Conservation (phyloP, 2,888 invertebrate genomes). For the Leucophenga maculata region DNA sequence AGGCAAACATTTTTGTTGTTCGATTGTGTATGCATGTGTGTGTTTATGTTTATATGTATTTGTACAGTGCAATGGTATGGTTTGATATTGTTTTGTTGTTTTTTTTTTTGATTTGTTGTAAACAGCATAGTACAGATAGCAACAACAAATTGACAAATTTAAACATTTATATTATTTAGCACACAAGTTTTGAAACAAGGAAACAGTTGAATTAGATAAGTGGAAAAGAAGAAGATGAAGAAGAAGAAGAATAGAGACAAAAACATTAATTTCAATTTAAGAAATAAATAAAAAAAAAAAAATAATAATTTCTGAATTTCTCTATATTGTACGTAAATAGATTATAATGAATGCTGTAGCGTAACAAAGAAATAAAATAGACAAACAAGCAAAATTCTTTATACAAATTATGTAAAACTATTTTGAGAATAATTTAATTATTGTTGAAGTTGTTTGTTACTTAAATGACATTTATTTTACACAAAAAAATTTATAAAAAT, state of each 20-base stretch:
- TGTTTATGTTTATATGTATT: conserved; percentile 9
- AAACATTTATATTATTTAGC: conserved; percentile 37
- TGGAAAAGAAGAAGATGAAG: conserved; percentile 45
- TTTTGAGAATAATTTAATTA: no score
- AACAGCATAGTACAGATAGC: conserved; percentile 51
- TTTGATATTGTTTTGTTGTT: conserved; percentile 19
- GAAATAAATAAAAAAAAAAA: conserved; percentile 17
- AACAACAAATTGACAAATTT: conserved; percentile 57
- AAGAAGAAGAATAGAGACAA: conserved; percentile 44
- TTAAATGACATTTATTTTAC: no score
- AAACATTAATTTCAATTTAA: conserved; percentile 40
- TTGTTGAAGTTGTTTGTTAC: no score
- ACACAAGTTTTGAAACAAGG: conserved; percentile 41
- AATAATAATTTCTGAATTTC: not conserved
- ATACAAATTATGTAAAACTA: not conserved
- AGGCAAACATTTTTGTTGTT: not conserved
- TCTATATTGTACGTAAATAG: no score
- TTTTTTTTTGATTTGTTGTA: no score
- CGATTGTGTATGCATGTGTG: not conserved
- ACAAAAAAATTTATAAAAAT: no score
- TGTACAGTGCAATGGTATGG: not conserved
- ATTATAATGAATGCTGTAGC: conserved; percentile 8
- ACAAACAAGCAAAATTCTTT: not conserved
- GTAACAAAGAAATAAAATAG: conserved; percentile 7
- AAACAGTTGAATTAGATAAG: conserved; percentile 38